Evolutionary conservation across 1,140 invertebrate species (phyloP).

Genomic region (Stegodyphus mimosarum): DNA sequence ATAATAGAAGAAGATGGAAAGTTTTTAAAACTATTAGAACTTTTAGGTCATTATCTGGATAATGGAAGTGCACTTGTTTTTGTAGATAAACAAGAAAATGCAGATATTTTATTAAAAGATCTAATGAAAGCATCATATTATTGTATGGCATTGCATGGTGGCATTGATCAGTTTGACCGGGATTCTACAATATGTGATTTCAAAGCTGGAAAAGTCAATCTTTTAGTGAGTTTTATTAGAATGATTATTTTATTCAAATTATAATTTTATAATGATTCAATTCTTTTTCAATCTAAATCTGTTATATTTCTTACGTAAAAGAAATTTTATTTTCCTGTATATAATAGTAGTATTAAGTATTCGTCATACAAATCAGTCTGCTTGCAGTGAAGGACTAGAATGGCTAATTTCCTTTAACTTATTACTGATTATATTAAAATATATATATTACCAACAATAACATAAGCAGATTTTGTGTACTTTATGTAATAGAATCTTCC

Average conservation of each 20-base stretch:
- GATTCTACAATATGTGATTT: conserved; percentile 98
- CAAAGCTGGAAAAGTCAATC: conserved; percentile 86
- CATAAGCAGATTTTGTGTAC: no score
- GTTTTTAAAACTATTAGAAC: conserved; percentile 95
- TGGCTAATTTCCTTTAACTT: no score
- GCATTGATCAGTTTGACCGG: conserved; percentile 98
- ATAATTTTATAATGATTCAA: neutral
- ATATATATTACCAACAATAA: no score
- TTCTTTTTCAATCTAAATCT: neutral
- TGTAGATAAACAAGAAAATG: conserved; percentile 98
- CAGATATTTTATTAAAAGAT: conserved; percentile 93
- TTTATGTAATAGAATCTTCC: no score
- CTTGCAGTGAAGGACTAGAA: no score
- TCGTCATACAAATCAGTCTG: no score
- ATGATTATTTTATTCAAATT: neutral
- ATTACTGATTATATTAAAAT: no score
- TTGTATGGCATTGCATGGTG: conserved; percentile 97
- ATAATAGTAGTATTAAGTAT: no score
- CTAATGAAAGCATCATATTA: conserved; percentile 96
- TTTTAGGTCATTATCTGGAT: conserved; percentile 94
- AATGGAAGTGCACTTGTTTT: conserved; percentile 95
- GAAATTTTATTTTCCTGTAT: no score
- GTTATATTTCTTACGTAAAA: neutral
- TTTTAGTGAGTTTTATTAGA: conserved; percentile 70
- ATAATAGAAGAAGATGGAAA: conserved; percentile 98